Evolutionary conservation across 2,113 vertebrate genomes (phyloP).

Genomic region (Canis aureus): DNA sequence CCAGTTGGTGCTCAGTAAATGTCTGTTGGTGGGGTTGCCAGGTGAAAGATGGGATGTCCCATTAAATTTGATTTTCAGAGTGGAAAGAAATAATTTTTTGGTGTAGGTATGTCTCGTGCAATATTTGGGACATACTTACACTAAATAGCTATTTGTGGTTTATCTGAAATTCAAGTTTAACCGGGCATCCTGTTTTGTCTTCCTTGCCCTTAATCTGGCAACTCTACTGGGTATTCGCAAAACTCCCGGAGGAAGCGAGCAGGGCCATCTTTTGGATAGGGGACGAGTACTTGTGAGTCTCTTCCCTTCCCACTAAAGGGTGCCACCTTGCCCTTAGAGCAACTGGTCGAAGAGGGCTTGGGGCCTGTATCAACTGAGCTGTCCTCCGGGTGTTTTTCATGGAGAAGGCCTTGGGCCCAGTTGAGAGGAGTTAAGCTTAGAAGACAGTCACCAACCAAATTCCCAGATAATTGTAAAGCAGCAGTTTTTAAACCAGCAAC

Average conservation of each 20-base stretch:
- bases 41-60: neutral
- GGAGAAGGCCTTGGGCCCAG: neutral
- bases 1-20: neutral
- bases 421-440: neutral
- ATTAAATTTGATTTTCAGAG: neutral
- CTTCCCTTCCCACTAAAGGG: neutral
- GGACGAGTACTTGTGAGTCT: neutral
- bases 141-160: neutral
- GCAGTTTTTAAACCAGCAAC: neutral
- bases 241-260: neutral
- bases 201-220: neutral
- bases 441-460: neutral
- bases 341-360: rapidly evolving
- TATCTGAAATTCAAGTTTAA: neutral
- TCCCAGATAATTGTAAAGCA: neutral
- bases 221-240: neutral
- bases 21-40: neutral
- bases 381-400: neutral
- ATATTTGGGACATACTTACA: neutral
- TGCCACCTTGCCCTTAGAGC: neutral
- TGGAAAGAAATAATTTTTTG: neutral
- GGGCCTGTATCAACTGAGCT: neutral
- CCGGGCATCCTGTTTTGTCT: neutral
- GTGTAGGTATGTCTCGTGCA: neutral
- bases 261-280: neutral